Evolutionary conservation across 1,140 invertebrate genomes (phyloP), one percentile per base, ranked within the genome.

Genomic region (Panulirus ornatus): DNA sequence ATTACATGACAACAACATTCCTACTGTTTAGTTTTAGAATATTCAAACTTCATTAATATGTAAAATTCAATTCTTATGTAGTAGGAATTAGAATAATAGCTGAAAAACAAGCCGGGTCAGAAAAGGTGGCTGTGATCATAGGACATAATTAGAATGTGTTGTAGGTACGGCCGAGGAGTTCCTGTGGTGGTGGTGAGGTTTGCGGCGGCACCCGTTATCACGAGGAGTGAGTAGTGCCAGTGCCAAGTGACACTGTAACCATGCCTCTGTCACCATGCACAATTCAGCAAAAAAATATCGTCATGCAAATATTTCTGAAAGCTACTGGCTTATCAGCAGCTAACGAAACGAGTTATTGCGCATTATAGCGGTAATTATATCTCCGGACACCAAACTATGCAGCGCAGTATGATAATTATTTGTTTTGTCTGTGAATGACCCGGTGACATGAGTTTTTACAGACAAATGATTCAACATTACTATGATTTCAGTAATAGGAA

Each of bases 1-100:
- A 87, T 87, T 76, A 88, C 85, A 88, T 88, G 85, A 88, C 85
- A 88, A 88, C 85, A 88, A 88, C 75, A 88, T 44, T 81, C 38
- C 27, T 47, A 51, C 16, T 8, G 16, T 19, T 1, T 42, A 44
- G 30, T 75, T 38, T 34, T 22, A 1, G 2, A 30, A 75, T 75
- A 85, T 73, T 51, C 44, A 30, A 36, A 14, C 1, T 22, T 36
- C 16, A 71, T 51, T 75, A 36, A 42, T 27, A 38, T 22, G 9
- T 73, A 75, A 36, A 51, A 73, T 75, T 75, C 1, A 47, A 44
- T 27, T 85, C 54, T 36, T n/a, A 6, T 14, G 36, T 5, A 58
- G 34, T 58, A 30, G 42, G 58, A 81, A 54, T 14, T 27, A 16
- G 3, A 1, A 9, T 3, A 34, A 8, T 19, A 16, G 8, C 42